Evolutionary conservation across 2,888 invertebrate genomes (phyloP).

Genomic region (Stenichneumon culpator): DNA sequence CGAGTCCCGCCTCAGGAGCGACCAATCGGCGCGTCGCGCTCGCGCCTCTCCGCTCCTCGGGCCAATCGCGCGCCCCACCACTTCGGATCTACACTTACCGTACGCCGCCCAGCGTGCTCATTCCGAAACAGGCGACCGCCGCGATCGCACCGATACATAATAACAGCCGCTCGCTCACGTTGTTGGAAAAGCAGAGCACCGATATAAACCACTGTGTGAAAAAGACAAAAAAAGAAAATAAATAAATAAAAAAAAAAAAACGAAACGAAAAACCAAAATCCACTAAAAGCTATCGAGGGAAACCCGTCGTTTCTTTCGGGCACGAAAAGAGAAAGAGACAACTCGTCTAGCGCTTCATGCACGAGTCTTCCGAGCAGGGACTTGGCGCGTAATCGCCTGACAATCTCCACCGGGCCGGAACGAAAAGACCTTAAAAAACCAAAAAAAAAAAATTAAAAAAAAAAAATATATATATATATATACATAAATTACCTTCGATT

Average conservation of each 20-base stretch:
- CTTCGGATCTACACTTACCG: conserved; percentile 73
- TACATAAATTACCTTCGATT: too few species aligned
- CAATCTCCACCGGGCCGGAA: background rate
- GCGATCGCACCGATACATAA: conserved; percentile 75
- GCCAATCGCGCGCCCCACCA: conserved; percentile 70
- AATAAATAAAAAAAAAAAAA: conserved; percentile 4
- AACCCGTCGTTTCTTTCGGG: background rate
- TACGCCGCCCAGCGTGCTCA: conserved; percentile 81
- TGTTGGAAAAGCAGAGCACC: conserved; percentile 75
- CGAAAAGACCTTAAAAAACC: background rate
- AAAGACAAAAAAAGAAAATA: conserved; percentile 15
- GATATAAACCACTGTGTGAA: conserved; percentile 67
- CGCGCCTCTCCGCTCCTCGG: conserved; percentile 32
- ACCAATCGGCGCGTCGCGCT: conserved; percentile 75
- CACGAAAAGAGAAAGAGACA: too few species aligned
- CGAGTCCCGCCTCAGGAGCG: conserved; percentile 81
- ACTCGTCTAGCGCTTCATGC: background rate
- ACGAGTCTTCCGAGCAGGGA: too few species aligned
- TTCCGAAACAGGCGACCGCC: conserved; percentile 80
- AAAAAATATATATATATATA: too few species aligned
- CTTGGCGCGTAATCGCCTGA: background rate
- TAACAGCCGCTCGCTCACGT: conserved; percentile 65
- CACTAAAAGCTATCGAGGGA: background rate
- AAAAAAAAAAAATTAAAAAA: too few species aligned
- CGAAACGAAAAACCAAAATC: background rate